These are phyloP conservation scores for Babyrousa celebensis DNA, from an alignment of 2,797 vertebrate genomes.

Conservation along the genomic window DNA sequence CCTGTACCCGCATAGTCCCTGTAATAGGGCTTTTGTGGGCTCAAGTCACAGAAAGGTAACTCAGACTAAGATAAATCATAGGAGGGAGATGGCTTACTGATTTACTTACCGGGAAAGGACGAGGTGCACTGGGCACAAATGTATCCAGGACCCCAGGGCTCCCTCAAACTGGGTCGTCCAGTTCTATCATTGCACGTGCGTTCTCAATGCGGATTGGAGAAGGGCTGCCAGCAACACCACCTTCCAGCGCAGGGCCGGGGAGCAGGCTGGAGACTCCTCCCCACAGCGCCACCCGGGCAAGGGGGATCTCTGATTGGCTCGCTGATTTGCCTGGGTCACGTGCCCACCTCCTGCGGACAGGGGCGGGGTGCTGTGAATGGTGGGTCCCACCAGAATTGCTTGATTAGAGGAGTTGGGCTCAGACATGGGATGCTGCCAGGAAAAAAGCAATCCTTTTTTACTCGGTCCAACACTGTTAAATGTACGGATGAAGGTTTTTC, in stretches of 20 bases:
- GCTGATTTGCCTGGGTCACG: not conserved
- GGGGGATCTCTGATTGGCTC: not conserved
- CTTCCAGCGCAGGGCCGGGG: not conserved
- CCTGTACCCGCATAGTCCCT: not conserved
- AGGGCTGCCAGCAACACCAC: not conserved
- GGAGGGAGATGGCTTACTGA: not conserved
- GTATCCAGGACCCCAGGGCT: no score
- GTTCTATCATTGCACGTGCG: not conserved
- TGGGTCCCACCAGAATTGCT: not conserved
- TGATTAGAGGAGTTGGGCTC: not conserved
- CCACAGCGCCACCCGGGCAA: not conserved
- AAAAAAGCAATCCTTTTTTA: not conserved
- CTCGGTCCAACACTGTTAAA: no score
- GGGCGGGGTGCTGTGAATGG: not conserved
- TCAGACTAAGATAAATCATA: not conserved
- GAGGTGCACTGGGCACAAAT: not conserved
- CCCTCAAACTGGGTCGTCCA: not conserved
- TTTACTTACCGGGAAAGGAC: not conserved
- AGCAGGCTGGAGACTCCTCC: not conserved
- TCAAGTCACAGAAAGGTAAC: not conserved
- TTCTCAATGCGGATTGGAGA: not conserved
- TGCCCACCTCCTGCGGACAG: not conserved
- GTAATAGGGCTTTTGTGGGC: not conserved
- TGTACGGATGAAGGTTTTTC: not conserved
- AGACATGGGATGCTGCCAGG: conserved; percentile 10